Evolutionary conservation across 1,140 invertebrate species (phyloP).

Genomic region (Diachasmimorpha longicaudata): DNA sequence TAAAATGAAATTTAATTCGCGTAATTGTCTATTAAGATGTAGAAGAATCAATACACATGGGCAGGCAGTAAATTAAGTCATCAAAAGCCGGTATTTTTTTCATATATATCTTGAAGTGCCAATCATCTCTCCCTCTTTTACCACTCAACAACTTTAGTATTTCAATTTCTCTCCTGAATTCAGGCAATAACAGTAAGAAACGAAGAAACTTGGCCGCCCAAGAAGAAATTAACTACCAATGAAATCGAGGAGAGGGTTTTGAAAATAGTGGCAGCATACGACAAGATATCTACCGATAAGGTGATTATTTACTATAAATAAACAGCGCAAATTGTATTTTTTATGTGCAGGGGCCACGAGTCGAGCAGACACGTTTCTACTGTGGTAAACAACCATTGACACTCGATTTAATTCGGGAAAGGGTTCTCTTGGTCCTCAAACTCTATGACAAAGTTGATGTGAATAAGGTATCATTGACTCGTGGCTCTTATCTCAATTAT

Average conservation of each 20-base stretch:
- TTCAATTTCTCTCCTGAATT: background rate
- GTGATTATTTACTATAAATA: slow-evolving; percentile 63
- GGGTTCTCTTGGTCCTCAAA: slow-evolving; percentile 91
- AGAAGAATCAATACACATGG: too few species aligned
- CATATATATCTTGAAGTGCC: too few species aligned
- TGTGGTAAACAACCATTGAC: slow-evolving; percentile 76
- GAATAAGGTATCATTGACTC: slow-evolving; percentile 76
- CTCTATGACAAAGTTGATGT: slow-evolving; percentile 96
- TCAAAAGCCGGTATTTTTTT: too few species aligned
- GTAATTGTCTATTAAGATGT: too few species aligned
- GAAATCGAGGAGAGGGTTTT: slow-evolving; percentile 77
- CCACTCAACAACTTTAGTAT: slow-evolving; percentile 26
- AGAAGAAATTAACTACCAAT: slow-evolving; percentile 33
- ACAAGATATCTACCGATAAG: slow-evolving; percentile 80
- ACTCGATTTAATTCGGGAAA: slow-evolving; percentile 81
- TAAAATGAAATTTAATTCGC: too few species aligned
- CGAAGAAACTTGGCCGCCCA: slow-evolving; percentile 29
- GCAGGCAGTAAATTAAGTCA: too few species aligned
- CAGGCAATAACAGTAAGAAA: slow-evolving; percentile 1
- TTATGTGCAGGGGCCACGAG: slow-evolving; percentile 71
- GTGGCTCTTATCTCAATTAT: slow-evolving; percentile 45
- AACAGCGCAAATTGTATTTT: slow-evolving; percentile 51
- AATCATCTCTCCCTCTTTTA: too few species aligned
- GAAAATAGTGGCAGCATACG: slow-evolving; percentile 78
- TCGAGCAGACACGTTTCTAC: slow-evolving; percentile 71